phyloP scores from a whole-genome alignment of 2,113 vertebrate genomes.

The Lonchura striata region DNA sequence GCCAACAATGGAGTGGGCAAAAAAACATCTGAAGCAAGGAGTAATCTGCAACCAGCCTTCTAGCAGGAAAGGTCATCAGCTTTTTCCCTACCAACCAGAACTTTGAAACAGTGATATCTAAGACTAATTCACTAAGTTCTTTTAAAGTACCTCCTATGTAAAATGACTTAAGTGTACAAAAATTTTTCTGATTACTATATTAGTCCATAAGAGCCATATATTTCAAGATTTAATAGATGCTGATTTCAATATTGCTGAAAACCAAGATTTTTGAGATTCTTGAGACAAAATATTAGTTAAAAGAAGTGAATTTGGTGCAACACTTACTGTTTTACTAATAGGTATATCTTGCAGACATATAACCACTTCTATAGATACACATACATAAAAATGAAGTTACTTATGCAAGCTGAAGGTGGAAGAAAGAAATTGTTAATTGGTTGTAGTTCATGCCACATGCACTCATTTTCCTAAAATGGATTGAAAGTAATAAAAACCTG shows the following conservation, averaged over 20 bases:
- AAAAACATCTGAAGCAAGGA: not conserved
- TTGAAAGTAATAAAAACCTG: not conserved
- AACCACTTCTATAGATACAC: accelerated
- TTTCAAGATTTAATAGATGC: not conserved
- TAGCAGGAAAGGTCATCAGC: not conserved
- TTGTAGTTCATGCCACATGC: not conserved
- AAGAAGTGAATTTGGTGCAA: not conserved
- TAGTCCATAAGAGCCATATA: not conserved
- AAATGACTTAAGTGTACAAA: not conserved
- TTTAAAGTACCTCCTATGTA: not conserved
- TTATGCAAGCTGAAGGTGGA: not conserved
- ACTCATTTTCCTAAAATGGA: not conserved
- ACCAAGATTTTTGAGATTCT: not conserved
- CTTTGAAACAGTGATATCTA: not conserved
- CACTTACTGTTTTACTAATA: not conserved
- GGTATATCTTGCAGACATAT: not conserved
- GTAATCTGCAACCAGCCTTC: not conserved
- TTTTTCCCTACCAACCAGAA: not conserved
- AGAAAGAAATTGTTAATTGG: not conserved
- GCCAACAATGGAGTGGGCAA: not conserved
- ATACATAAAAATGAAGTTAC: not conserved
- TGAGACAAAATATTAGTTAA: not conserved
- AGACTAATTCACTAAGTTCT: not conserved
- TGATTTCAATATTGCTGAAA: not conserved
- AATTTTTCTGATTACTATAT: not conserved